Evolutionary conservation across 2,797 vertebrate species (phyloP), one percentile per base, ranked within the genome.

Genomic region (Myripristis jacobus): DNA sequence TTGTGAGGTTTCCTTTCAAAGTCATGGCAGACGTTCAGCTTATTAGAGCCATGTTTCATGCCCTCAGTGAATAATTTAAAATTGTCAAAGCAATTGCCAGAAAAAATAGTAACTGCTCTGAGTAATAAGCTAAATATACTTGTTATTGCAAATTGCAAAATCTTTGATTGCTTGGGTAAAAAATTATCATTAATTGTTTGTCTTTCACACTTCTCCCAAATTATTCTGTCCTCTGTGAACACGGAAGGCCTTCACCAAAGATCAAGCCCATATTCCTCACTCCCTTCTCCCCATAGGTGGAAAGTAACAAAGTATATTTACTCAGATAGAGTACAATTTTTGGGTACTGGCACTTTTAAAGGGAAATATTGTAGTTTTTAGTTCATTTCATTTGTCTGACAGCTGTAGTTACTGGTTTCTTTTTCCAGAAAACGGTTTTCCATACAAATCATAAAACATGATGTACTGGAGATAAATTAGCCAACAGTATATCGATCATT

Each of bases 1-100:
- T 61, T 59, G 79, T 65, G 66, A 47, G 57, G 69, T 27, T 61
- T 60, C 73, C 77, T 77, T 87, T 90, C 80, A 90, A 82, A 86
- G 82, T 57, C 36, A 74, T 86, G 77, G 55, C 27, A 52, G 60
- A 77, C 71, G 85, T 48, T 63, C 75, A 80, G 41, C 47, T 65
- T 74, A 59, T 63, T 79, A 84, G n/a, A 52, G 54, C 73, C 68
- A 24, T 61, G 65, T 51, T 83, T 85, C 62, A 73, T 72, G 77
- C 75, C 66, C 66, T 74, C 27, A n/a, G 70, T 66, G 73, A 61
- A 68, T 68, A 60, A 58, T 66, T 74, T 65, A 68, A 66, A 71
- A n/a, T 36, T 77, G 70, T 70, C 44, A 71, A 65, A 83, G 38
- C 27, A 31, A 55, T 38, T 71, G 66, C 72, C 80, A 88, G 48